Evolutionary conservation across 2,113 vertebrate genomes (phyloP).

Genomic region (Ammospiza caudacuta): DNA sequence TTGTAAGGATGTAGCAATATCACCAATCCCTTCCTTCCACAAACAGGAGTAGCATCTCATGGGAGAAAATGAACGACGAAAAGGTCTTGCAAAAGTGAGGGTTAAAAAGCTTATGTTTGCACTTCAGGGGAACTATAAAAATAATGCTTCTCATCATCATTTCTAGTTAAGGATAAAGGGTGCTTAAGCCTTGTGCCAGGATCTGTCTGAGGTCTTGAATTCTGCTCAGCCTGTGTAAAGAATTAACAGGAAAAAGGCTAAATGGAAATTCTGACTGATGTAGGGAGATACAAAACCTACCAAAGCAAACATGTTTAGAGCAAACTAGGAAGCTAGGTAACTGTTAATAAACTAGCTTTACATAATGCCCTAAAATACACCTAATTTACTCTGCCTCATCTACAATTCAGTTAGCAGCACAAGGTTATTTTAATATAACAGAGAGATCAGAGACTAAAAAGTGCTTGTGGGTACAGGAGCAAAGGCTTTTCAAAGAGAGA

Average conservation of each 20-base stretch:
- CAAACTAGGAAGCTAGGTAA: background rate
- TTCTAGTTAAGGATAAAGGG: background rate
- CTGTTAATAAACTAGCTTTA: background rate
- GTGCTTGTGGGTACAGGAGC: background rate
- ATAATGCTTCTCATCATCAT: background rate
- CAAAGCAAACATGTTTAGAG: background rate
- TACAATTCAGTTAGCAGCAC: background rate
- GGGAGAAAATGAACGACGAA: background rate
- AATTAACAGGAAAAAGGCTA: background rate
- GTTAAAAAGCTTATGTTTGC: background rate
- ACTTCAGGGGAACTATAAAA: background rate
- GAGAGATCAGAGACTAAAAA: background rate
- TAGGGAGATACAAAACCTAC: background rate
- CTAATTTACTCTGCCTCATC: background rate
- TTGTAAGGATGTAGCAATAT: background rate
- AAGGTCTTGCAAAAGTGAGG: conserved; percentile 9
- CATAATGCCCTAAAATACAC: background rate
- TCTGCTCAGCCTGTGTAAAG: background rate
- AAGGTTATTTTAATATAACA: conserved; percentile 38
- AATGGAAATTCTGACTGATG: background rate
- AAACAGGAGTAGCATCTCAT: background rate
- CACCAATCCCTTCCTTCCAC: background rate
- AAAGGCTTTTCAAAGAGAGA: conserved; percentile 13
- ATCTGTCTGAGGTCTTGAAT: background rate
- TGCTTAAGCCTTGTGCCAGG: background rate